Base-by-base conservation (phyloP, 2,888 invertebrate genomes). In the Listrodromus nycthemerus region DNA sequence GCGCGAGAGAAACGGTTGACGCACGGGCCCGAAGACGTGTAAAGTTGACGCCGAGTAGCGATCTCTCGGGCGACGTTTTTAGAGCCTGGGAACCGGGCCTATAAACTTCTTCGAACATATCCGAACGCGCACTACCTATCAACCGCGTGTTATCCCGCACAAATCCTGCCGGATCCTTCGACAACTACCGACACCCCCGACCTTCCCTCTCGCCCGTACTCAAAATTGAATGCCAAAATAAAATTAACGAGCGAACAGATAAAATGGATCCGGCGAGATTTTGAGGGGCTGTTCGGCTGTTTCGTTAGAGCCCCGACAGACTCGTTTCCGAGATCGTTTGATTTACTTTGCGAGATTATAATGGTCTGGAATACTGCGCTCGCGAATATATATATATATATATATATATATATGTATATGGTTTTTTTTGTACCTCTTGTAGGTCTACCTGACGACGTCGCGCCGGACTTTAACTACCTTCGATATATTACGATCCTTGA, bases 1-100 rank as follows among this genome's bases (percentile, higher is more conserved):
- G 19, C 16, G 52, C 48, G 41, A 13, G 48, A 75, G 63, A 71
- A n/a, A 48, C 19, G 71, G 48, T 66, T 66, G 45, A 48, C 69
- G 67, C 50, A 73, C 74, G 65, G 48, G n/a, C 66, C 76, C 76
- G 84, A 80, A 84, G 81, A 78, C 79, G 86, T 80, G 82, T 84
- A 82, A 85, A 83, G 85, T 87, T 82, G 84, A 87, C 80, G 84
- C 80, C 63, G 66, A 79, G 80, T 82, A 84, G 84, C 80, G 80
- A 86, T 86, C 80, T 84, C 67, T 83, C 71, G 79, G 70, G 82
- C 78, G 87, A 87, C 85, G 83, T 86, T 87, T 87, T 87, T 87
- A 87, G 85, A 87, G 86, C 85, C 83, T 86, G 87, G 80, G 86
- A 87, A 87, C 87, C 84, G 86, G 87, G 85, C 86, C 87, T 86